Base-by-base conservation (phyloP, 2,797 vertebrate species). In the Anguilla pacifica region DNA sequence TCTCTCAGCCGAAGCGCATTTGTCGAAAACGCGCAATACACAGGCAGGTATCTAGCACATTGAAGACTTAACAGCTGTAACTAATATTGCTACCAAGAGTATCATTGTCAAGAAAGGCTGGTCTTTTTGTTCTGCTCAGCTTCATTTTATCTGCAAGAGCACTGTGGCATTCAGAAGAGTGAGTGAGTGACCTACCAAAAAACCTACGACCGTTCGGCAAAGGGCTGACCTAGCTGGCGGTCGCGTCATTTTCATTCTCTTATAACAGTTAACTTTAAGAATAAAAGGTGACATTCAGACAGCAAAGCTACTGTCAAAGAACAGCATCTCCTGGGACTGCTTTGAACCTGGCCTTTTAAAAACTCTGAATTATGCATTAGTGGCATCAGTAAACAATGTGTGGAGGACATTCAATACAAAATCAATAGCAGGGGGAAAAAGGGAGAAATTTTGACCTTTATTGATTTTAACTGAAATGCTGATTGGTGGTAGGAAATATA, bases 301-400 rank as follows among this genome's bases (percentile, higher is more conserved):
- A 72, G 17, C 67, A 46, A 82, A 17, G 39, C 70, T 53, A 70
- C n/a, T 35, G 64, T 49, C 43, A 70, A 51, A 74, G 22, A 83
- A 72, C 28, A 22, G 35, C 51, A 53, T 13, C 11, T 59, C 55
- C 79, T 53, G 22, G 0, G 1, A 64, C 55, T 85, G 85, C 15
- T 49, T 82, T 19, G 55, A 51, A 85, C 87, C 67, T 59, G 86
- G 35, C 7, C 83, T 57, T 79, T 22, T 61, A 31, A 28, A 84
- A 84, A 31, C n/a, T n/a, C 55, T 43, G 57, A 84, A 61, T 84
- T 57, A 19, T 57, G 28, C 83, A 84, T 35, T 11, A 59, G 57
- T 39, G n/a, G 17, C 53, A 84, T 57, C 51, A 57, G 83, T 55
- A 57, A 57, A 57, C 53, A 19, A 84, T 6, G 22, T 55, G 39